Conservation (phyloP, 2,113 vertebrate genomes). For the Pluvialis apricaria region DNA sequence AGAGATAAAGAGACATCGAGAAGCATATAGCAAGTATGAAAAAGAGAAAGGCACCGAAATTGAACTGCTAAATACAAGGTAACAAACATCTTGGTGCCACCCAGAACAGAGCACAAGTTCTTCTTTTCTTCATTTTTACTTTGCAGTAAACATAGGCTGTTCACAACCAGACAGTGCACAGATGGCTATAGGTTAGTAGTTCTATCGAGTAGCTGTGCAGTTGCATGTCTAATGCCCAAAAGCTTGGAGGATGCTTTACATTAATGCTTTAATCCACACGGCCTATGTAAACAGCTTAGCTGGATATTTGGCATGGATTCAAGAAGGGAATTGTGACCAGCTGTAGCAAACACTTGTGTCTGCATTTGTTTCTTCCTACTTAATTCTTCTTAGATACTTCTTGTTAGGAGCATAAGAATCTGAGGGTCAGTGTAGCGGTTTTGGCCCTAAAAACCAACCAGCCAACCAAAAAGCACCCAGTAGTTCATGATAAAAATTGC, state of each 20-base stretch:
- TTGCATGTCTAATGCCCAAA: conserved; percentile 3
- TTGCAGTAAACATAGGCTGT: not conserved
- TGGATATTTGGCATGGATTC: conserved; percentile 15
- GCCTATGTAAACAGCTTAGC: not conserved
- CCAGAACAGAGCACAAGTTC: not conserved
- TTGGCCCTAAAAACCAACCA: not conserved
- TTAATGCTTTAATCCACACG: conserved; percentile 35
- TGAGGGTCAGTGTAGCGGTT: not conserved
- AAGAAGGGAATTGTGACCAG: not conserved
- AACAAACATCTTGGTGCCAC: not conserved
- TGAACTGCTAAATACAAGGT: conserved; percentile 89
- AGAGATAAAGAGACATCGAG: conserved; percentile 84
- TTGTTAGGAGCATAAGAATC: not conserved
- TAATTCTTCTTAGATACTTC: not conserved
- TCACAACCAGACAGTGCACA: not conserved
- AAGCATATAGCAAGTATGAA: conserved; percentile 87
- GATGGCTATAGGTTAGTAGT: conserved; percentile 23
- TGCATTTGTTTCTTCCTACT: not conserved
- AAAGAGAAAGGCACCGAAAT: conserved; percentile 88
- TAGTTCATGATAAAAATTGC: not conserved
- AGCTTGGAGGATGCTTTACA: conserved; percentile 23
- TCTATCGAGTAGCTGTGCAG: not conserved
- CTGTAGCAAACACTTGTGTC: not conserved
- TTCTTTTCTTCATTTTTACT: not conserved
- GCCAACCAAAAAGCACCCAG: not conserved